Base-by-base conservation (phyloP, 2,797 vertebrate species). In the Enteromius afrohamiltoni region DNA sequence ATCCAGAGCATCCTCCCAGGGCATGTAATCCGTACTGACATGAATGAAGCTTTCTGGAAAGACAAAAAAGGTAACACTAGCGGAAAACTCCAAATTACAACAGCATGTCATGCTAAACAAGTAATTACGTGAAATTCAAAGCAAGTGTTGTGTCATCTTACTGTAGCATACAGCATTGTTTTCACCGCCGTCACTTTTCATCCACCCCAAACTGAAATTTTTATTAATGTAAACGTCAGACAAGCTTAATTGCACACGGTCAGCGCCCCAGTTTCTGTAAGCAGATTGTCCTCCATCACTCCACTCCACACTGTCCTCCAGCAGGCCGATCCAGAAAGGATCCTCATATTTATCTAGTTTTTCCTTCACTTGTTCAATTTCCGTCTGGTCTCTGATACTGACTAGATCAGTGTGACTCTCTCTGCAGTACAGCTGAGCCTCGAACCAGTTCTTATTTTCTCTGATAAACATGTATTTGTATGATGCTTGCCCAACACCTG, bases 391-490 rank as follows among this genome's bases (percentile, higher is more conserved):
- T 4, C 0, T 23, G 77, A 92, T 91, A 23, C 76, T 90, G 49
- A 84, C 89, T 83, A 93, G 84, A 26, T 91, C 84, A 6, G 0
- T 2, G 53, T 9, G 8, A 11, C 67, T 0, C 11, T 0, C 7
- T 53, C 71, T 90, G 87, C 93, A 94, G 84, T 90, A 67, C 0
- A 47, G 17, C 69, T 62, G 85, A 78, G 93, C 93, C 23, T 89
- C 81, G 83, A 79, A 90, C 93, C 93, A 94, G 65, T 11, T 78
- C 73, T 79, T 89, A 0, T 0, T 0, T 0, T 34, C 0, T 1
- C 1, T 0, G 67, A 89, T 68, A 29, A 88, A 62, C 0, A 0
- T 3, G 29, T 84, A 87, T 0, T 0, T 6, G 58, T 0, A 84
- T 89, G 79, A 84, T 53, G 47, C 1, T 21, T 0, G 42, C 0